Percentiles rank a stretch among this genome's conserved stretches.
Conservation (phyloP, 64 coral and sea anemone species). For the Orbicella faveolata region DNA sequence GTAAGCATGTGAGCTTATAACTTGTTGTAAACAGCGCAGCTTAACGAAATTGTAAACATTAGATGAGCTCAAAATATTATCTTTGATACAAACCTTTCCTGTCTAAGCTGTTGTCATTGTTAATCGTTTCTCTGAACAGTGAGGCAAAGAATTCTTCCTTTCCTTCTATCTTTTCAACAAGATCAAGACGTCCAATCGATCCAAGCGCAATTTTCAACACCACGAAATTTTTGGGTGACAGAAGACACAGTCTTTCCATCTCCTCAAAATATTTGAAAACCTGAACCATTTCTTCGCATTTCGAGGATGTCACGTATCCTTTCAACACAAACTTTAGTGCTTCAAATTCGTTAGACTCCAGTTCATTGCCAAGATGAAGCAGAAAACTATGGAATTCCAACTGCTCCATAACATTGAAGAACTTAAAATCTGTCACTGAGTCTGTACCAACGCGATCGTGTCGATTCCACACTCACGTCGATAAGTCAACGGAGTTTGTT, state of each 20-base stretch:
- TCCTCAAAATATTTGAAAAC: background rate
- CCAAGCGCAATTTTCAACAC: background rate
- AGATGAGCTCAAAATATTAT: too few species aligned
- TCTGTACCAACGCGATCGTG: too few species aligned
- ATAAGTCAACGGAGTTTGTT: too few species aligned
- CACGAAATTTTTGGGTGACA: background rate
- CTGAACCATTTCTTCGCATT: background rate
- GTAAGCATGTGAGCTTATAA: too few species aligned
- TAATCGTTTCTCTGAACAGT: too few species aligned
- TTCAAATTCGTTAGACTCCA: background rate
- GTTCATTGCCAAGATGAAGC: background rate
- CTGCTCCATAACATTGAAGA: background rate
- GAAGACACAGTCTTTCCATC: background rate
- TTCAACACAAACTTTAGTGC: background rate
- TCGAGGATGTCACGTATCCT: background rate
- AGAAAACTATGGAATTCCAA: background rate
- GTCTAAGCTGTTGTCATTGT: too few species aligned
- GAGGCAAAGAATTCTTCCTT: background rate
- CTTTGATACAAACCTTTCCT: too few species aligned
- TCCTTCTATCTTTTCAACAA: background rate
- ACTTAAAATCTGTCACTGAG: too few species aligned
- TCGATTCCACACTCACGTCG: too few species aligned
- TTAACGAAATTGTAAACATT: too few species aligned
- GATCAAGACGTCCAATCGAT: background rate
- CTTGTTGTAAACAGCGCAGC: too few species aligned